Evolutionary conservation across 1,140 invertebrate species (phyloP).

Genomic region (Polyergus mexicanus): DNA sequence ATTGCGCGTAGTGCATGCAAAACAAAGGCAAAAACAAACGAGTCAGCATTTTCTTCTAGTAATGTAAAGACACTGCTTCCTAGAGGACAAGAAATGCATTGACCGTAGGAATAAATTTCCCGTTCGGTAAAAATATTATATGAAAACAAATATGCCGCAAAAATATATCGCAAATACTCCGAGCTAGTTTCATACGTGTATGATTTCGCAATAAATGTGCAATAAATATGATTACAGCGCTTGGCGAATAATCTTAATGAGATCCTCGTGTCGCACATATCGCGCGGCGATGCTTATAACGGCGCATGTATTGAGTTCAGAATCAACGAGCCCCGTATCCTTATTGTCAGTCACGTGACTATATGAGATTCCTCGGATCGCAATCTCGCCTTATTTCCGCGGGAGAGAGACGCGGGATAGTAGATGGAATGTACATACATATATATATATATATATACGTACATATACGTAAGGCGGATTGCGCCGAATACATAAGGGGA

Average conservation of each 20-base stretch:
- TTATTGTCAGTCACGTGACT: conserved; percentile 70
- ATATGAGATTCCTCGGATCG: conserved; percentile 69
- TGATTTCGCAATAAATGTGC: conserved; percentile 2
- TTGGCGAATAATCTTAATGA: conserved; percentile 28
- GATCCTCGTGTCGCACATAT: conserved; percentile 13
- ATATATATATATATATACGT: conserved; percentile 19
- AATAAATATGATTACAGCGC: conserved; percentile 18
- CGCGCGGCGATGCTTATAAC: conserved; percentile 42
- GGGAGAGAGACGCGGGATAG: conserved; percentile 28
- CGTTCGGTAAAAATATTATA: neutral
- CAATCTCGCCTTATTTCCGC: conserved; percentile 73
- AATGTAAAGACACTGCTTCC: conserved; percentile 26
- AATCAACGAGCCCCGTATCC: conserved; percentile 64
- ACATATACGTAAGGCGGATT: conserved; percentile 50
- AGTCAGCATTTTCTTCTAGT: conserved; percentile 42
- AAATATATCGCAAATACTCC: neutral
- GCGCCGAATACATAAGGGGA: neutral
- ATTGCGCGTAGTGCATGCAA: conserved; percentile 7
- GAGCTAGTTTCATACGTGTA: neutral
- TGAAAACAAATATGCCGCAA: neutral
- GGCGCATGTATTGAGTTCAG: conserved; percentile 58
- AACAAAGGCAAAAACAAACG: conserved; percentile 17
- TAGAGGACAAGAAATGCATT: conserved; percentile 17
- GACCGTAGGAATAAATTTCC: neutral
- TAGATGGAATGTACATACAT: conserved; percentile 52